Evolutionary conservation across 2,797 vertebrate genomes (phyloP).

Genomic region (Xenops minutus): DNA sequence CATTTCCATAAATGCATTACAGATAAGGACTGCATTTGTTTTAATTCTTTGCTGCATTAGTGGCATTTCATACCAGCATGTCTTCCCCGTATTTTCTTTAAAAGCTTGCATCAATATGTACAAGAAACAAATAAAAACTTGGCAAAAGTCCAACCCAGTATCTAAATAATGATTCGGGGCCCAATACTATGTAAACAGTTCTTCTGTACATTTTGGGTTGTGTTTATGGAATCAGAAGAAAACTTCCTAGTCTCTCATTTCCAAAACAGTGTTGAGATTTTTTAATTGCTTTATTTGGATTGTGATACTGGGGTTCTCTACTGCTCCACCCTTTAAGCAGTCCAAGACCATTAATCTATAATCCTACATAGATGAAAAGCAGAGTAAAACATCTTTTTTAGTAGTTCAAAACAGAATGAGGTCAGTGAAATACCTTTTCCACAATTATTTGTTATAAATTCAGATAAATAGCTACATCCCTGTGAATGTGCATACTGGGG

Average conservation of each 20-base stretch:
- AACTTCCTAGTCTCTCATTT: conserved; percentile 3
- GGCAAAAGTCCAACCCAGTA: background rate
- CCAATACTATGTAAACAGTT: background rate
- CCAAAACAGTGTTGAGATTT: background rate
- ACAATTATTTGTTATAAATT: background rate
- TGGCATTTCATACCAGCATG: background rate
- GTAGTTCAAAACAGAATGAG: background rate
- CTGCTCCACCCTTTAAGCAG: background rate
- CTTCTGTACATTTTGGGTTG: background rate
- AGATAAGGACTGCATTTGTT: background rate
- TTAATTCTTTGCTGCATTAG: background rate
- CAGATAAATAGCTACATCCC: background rate
- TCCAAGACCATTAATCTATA: background rate
- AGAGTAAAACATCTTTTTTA: background rate
- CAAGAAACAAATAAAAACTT: background rate
- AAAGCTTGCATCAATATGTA: background rate
- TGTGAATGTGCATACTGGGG: background rate
- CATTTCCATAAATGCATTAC: background rate
- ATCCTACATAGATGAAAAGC: background rate
- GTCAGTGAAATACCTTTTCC: background rate
- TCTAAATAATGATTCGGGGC: background rate
- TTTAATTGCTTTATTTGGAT: conserved; percentile 18
- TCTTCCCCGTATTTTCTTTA: background rate
- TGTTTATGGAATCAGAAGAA: conserved; percentile 17
- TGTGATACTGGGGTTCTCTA: background rate